Base-by-base conservation (phyloP, 2,888 invertebrate genomes). In the Tupiocoris notatus region DNA sequence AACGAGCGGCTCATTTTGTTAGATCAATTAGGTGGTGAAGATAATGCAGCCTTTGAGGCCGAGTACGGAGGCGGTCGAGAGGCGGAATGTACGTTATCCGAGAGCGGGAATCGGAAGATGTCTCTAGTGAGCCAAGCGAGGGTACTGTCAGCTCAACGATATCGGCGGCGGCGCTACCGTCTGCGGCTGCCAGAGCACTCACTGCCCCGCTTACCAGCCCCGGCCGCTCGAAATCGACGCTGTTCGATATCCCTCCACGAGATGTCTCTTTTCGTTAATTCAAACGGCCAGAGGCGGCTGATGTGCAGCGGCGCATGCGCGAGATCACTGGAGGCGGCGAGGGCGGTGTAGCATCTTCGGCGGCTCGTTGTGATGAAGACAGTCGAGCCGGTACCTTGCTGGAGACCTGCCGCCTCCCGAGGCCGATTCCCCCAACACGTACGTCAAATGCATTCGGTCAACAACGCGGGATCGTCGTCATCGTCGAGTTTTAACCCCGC, bases 351-450 rank as follows among this genome's bases (percentile, higher is more conserved):
- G 39, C 3, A 39, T 39, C 39, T 56, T 64, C 64, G 25, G 21
- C n/a, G 7, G 23, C 62, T 22, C 61, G 22, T 39, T 12, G 3
- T 39, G 39, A 3, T 12, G 39, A 39, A 39, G 70, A 76, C 76
- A 76, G 76, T 76, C 66, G 70, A 59, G 70, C 70, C 70, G 76
- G 76, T 59, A 56, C 76, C 70, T 76, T 70, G 70, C 67, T 70
- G 23, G 54, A 62, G 58, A 58, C 61, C 57, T 67, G 39, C 64
- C 25, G 75, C 68, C 24, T 61, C 75, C 62, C 75, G 58, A 73
- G 57, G 73, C 24, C 62, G 17, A 24, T 12, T 21, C 39, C 70
- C 18, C 25, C 3, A 17, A 67, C 57, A 59, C 70, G 59, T 25
- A 23, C 70, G 58, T 24, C 70, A 59, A 70, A 70, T 70, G 70